phyloP scores from a whole-genome alignment of 2,797 vertebrate genomes.

The Erpetoichthys calabaricus region DNA sequence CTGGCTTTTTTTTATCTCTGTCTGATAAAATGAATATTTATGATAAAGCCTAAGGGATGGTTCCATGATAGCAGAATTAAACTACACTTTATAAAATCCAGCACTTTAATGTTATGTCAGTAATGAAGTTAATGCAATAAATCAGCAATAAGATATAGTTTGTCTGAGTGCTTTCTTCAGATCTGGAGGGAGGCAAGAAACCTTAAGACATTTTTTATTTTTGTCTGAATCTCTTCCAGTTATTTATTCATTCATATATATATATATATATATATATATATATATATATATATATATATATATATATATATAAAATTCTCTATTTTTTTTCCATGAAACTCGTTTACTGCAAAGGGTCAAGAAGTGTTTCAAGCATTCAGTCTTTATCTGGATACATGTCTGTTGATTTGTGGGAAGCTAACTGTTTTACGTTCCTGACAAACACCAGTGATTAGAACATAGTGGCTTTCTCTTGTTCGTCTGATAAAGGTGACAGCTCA shows the following conservation, averaged over 20 bases:
- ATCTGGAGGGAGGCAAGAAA: slow-evolving; percentile 27
- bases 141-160: slow-evolving; percentile 19
- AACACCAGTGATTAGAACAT: slow-evolving; percentile 75
- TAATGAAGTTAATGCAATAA: slow-evolving; percentile 18
- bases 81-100: slow-evolving; percentile 4
- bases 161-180: slow-evolving; percentile 25
- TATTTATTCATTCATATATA: slow-evolving; percentile 31
- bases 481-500: slow-evolving; percentile 69
- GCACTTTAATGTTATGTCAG: slow-evolving; percentile 16
- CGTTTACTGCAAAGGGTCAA: slow-evolving; percentile 36
- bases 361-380: slow-evolving; percentile 46
- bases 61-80: slow-evolving; percentile 3
- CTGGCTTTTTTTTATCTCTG: slow-evolving; percentile 2
- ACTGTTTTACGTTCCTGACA: slow-evolving; percentile 72
- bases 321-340: slow-evolving; percentile 48
- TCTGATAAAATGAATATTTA: slow-evolving; percentile 5
- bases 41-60: not conserved
- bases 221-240: slow-evolving; percentile 50
- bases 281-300: too few relatives aligned
- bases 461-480: slow-evolving; percentile 61
- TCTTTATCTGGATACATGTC: slow-evolving; percentile 70
- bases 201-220: slow-evolving; percentile 31
- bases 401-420: slow-evolving; percentile 71
- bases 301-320: too few relatives aligned
- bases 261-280: too few relatives aligned